Evolutionary conservation across 2,113 vertebrate species (phyloP), one percentile per base, ranked within the genome.

Genomic region (Erythrocercus mccallii): DNA sequence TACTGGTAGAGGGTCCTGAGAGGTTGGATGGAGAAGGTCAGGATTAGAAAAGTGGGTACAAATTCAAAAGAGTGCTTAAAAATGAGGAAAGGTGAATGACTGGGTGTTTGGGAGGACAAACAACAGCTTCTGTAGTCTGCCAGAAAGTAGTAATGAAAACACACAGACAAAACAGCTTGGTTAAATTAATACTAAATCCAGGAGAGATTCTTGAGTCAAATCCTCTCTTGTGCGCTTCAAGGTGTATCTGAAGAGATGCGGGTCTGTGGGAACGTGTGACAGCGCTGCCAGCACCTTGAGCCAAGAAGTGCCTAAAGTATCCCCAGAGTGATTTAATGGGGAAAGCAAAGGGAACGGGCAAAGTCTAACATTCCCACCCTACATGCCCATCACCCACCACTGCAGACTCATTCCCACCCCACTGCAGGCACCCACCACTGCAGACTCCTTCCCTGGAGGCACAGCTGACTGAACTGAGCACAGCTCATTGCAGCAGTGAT

Each of bases 231-330:
- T 31, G 40, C 14, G 8, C 44, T 76, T 82, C 33, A 85, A 35
- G n/a, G 6, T 53, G 27, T 10, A 42, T 22, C 66, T 68, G 65
- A 42, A 74, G 61, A 71, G 33, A 61, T 0, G 0, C 65, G 25
- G 40, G 19, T 37, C 48, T 40, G 24, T 33, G 35, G 30, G 57
- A 88, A 51, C 0, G 0, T 28, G 20, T 5, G 57, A 30, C 50
- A 81, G 25, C 35, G 4, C 38, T 62, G 65, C 38, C 61, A 71
- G 69, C 40, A 45, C 42, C 12, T 2, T 16, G 38, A 69, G 45
- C 54, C 33, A 76, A 64, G 42, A 38, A 31, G 23, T 0, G 0
- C 22, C 74, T 80, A 3, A 48, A 30, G 27, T 45, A 62, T 14
- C 25, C 62, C 15, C 30, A 8, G 4, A 1, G 5, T 38, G 33